Evolutionary conservation across 2,113 vertebrate genomes (phyloP), one percentile per base, ranked within the genome.

Genomic region (Eptesicus fuscus): DNA sequence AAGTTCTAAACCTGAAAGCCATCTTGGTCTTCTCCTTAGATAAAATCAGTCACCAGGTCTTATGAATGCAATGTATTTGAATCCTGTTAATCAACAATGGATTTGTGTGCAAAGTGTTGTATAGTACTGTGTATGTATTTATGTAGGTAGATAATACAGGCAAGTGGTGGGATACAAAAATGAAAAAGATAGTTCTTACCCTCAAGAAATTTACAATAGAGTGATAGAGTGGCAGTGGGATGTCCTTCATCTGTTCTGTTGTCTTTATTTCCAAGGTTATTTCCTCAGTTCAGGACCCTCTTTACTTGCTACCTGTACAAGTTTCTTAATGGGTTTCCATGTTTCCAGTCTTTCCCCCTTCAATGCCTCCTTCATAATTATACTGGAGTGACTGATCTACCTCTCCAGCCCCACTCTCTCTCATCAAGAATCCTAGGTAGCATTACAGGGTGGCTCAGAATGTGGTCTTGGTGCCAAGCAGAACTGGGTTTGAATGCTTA

Each of bases 1-100:
- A 77, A 23, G 10, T 91, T 93, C 40, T 94, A 94, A 96, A 85
- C 32, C n/a, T 91, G 40, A 84, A 93, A 90, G 12, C 74, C 30
- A 89, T 93, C 28, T 93, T 95, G 40, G 25, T 83, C 44, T 77
- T 88, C 30, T 67, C n/a, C 14, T 83, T n/a, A 83, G 49, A 90
- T 67, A 9, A 32, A 93, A 67, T 82, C 28, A 73, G 59, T 86
- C 16, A 56, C 63, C 8, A 18, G 40, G 37, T 94, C 47, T 92
- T 95, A 7, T 82, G 35, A 91, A 94, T 79, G 82, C 22, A 87
- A 89, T 42, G 63, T 56, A 91, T 86, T 83, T 85, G 2, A 87
- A 79, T 83, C 59, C 25, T 42, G 87, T 85, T 93, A 90, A 84
- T 23, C 13, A 69, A 63, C 13, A 83, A 16, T 30, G 13, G 4